Percentiles rank a stretch among this genome's conserved stretches.
Evolutionary conservation across 2,888 invertebrate genomes (phyloP).

Genomic region (Melinaea marsaeus): DNA sequence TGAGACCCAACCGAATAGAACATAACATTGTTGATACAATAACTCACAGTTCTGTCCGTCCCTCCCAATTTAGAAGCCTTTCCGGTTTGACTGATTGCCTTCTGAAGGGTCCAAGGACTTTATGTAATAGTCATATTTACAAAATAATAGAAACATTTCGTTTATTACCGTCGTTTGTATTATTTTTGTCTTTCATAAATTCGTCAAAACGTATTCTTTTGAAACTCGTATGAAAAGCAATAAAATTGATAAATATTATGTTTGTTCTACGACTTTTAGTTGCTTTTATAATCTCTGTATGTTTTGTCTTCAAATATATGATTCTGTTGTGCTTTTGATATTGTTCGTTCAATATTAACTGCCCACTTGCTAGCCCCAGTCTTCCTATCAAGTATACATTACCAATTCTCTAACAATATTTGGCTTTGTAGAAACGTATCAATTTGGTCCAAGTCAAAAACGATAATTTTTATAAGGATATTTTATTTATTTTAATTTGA

Average conservation of each 20-base stretch:
- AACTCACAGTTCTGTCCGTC: conserved; percentile 9
- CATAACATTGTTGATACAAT: background rate
- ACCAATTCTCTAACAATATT: conserved; percentile 23
- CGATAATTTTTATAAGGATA: too few relatives aligned
- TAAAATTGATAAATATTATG: too few relatives aligned
- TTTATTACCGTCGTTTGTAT: too few relatives aligned
- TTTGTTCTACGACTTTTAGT: too few relatives aligned
- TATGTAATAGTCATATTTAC: conserved; percentile 8
- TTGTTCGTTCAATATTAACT: conserved; percentile 15
- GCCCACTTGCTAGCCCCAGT: conserved; percentile 13
- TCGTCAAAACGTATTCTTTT: too few relatives aligned
- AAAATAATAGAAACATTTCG: too few relatives aligned
- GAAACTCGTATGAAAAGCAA: too few relatives aligned
- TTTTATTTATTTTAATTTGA: too few relatives aligned
- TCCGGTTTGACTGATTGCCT: conserved; percentile 38
- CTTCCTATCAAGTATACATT: conserved; percentile 16
- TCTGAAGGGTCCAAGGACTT: conserved; percentile 23
- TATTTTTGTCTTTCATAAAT: too few relatives aligned
- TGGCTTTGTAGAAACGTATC: conserved; percentile 17
- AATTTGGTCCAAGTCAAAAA: conserved; percentile 18
- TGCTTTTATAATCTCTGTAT: too few relatives aligned
- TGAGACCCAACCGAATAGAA: background rate
- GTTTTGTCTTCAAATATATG: background rate
- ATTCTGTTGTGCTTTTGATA: background rate
- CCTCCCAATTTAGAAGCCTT: conserved; percentile 25